Conservation (phyloP, 1,140 invertebrate species). For the Trachymyrmex septentrionalis region DNA sequence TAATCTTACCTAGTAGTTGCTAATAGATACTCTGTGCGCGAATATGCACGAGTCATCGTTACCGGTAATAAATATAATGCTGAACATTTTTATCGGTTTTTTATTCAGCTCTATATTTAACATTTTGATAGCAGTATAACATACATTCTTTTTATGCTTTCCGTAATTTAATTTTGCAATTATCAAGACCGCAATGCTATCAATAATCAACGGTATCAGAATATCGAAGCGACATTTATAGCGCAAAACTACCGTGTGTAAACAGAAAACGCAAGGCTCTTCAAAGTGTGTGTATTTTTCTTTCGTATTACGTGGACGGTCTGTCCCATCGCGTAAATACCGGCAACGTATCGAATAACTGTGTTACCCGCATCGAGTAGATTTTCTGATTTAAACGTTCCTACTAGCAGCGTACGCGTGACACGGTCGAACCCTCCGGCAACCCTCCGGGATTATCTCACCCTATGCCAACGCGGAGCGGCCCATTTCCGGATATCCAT, state of each 20-base stretch:
- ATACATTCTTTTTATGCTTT: neutral
- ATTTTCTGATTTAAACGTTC: conserved; percentile 64
- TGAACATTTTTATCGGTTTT: neutral
- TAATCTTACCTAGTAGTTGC: conserved; percentile 1
- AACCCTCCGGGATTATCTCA: conserved; percentile 70
- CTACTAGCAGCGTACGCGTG: conserved; percentile 56
- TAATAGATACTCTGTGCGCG: neutral
- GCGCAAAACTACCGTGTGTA: neutral
- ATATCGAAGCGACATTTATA: conserved; percentile 4
- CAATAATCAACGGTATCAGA: neutral
- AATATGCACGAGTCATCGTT: conserved; percentile 9
- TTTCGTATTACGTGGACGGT: conserved; percentile 32
- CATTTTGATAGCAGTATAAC: neutral
- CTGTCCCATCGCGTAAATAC: conserved; percentile 39
- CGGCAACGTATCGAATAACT: conserved; percentile 56
- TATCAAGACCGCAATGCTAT: neutral
- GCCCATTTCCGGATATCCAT: conserved; percentile 70
- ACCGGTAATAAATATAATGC: neutral
- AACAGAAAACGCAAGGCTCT: neutral
- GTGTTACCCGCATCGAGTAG: conserved; percentile 59
- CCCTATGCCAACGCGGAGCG: conserved; percentile 53
- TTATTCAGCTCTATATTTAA: neutral
- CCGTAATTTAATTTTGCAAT: neutral
- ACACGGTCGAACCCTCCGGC: conserved; percentile 67
- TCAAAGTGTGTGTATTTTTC: conserved; percentile 33